A percentile compares a stretch with the other conserved stretches of the same genome.
These are phyloP conservation scores for Macaria notata DNA, from an alignment of 2,888 invertebrate genomes.

Conservation along the genomic window DNA sequence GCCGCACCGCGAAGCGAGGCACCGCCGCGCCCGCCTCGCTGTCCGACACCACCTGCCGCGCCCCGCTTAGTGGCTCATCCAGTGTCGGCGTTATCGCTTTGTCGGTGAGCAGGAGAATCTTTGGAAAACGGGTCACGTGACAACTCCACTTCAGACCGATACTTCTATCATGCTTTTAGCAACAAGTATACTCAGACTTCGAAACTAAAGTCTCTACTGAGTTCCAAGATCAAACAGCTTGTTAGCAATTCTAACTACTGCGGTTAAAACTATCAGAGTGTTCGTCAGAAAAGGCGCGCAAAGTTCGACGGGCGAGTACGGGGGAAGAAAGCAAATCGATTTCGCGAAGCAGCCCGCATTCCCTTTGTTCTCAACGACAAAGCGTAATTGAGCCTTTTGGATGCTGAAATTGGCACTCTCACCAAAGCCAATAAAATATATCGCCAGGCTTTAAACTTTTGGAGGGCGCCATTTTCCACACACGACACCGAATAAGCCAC, in stretches of 20 bases:
- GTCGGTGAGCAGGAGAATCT: constrained; percentile 25
- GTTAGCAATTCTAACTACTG: constrained; percentile 10
- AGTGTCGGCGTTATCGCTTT: constrained; percentile 26
- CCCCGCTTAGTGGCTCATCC: constrained; percentile 24
- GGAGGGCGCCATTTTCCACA: constrained; percentile 12
- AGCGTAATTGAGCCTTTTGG: constrained; percentile 21
- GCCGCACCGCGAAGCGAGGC: constrained; percentile 85
- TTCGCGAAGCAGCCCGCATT: constrained; percentile 14
- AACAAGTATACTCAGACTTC: neutral
- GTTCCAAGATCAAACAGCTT: neutral
- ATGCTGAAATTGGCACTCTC: constrained; percentile 21
- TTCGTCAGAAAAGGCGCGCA: constrained; percentile 11
- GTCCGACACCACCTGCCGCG: constrained; percentile 76
- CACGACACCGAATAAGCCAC: constrained; percentile 25
- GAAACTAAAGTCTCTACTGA: neutral
- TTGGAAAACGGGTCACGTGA: constrained; percentile 14
- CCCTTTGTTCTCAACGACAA: constrained; percentile 27
- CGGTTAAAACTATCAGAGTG: constrained; percentile 2
- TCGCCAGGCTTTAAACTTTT: constrained; percentile 5
- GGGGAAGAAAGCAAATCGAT: constrained; percentile 15
- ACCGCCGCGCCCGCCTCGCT: constrained; percentile 73
- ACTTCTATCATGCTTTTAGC: too few relatives aligned
- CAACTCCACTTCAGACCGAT: too few relatives aligned
- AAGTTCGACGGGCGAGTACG: constrained; percentile 9
- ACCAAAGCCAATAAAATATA: constrained; percentile 13